Conservation (phyloP, 2,797 vertebrate species). For the Leuciscus waleckii region DNA sequence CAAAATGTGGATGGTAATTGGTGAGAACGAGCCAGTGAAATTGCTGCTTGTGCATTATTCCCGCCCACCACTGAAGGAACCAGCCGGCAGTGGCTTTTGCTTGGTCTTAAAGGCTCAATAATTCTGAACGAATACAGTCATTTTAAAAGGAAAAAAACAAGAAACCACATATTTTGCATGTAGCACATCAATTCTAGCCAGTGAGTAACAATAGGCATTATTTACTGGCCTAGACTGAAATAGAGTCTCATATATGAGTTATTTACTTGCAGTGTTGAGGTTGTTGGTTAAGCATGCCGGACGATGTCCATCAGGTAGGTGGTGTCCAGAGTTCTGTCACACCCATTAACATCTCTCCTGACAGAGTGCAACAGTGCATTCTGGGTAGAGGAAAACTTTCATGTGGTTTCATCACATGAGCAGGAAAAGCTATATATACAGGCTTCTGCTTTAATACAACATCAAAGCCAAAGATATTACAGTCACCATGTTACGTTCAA, state of each 20-base stretch:
- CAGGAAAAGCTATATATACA: constrained; percentile 41
- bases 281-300: background rate
- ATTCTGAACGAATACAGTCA: background rate
- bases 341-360: constrained; percentile 46
- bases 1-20: background rate
- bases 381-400: constrained; percentile 48
- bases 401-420: constrained; percentile 57
- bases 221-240: background rate
- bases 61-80: background rate
- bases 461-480: constrained; percentile 55
- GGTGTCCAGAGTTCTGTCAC: constrained; percentile 42
- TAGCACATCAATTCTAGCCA: background rate
- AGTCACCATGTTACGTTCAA: constrained; percentile 18
- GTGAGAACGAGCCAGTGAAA: background rate
- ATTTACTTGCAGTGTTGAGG: background rate
- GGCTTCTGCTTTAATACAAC: constrained; percentile 29
- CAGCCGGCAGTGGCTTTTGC: background rate
- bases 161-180: background rate
- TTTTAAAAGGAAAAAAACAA: background rate
- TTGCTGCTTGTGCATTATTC: background rate
- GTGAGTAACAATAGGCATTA: background rate
- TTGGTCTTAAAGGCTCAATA: background rate
- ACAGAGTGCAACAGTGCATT: constrained; percentile 53
- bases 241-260: background rate
- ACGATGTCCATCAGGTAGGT: constrained; percentile 41